phyloP scores from a whole-genome alignment of 1,140 invertebrate genomes.

The Lepidurus arcticus region DNA sequence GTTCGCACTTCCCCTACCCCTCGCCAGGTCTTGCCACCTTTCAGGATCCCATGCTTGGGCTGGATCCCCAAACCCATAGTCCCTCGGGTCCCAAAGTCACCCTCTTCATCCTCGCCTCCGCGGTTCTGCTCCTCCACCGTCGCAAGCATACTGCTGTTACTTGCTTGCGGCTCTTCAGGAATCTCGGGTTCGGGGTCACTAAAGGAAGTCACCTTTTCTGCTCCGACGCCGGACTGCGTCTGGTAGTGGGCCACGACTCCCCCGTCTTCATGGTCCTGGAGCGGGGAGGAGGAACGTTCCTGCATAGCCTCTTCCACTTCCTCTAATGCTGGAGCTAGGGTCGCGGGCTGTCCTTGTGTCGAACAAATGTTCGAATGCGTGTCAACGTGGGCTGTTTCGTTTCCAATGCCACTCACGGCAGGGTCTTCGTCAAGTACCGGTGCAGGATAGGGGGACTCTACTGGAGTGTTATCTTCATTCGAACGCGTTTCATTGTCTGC shows the following conservation, averaged over 20 bases:
- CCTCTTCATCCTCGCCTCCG: not conserved
- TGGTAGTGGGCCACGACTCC: not conserved
- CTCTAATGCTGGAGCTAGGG: slow-evolving; percentile 37
- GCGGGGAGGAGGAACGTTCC: not conserved
- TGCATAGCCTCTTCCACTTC: not conserved
- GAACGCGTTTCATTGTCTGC: not conserved
- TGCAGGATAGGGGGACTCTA: not conserved
- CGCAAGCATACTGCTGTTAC: not conserved
- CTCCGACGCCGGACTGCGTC: slow-evolving; percentile 16
- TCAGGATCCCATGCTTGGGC: slow-evolving; percentile 51
- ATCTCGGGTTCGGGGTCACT: slow-evolving; percentile 17
- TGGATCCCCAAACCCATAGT: not conserved
- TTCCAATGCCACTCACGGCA: not conserved
- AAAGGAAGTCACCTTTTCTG: slow-evolving; percentile 9
- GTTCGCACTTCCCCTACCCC: slow-evolving; percentile 39
- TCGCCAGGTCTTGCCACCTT: slow-evolving; percentile 58
- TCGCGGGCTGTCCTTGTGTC: not conserved
- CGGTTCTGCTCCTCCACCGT: not conserved
- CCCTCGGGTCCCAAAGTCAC: slow-evolving; percentile 14
- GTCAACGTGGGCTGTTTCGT: slow-evolving; percentile 5
- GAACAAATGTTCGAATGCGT: not conserved
- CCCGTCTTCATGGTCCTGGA: slow-evolving; percentile 14
- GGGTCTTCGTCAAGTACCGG: not conserved
- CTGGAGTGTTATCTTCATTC: not conserved
- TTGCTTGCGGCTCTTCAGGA: not conserved